Percentiles rank a stretch among this genome's conserved stretches.
phyloP scores from a whole-genome alignment of 2,113 vertebrate genomes.

The Physeter macrocephalus region DNA sequence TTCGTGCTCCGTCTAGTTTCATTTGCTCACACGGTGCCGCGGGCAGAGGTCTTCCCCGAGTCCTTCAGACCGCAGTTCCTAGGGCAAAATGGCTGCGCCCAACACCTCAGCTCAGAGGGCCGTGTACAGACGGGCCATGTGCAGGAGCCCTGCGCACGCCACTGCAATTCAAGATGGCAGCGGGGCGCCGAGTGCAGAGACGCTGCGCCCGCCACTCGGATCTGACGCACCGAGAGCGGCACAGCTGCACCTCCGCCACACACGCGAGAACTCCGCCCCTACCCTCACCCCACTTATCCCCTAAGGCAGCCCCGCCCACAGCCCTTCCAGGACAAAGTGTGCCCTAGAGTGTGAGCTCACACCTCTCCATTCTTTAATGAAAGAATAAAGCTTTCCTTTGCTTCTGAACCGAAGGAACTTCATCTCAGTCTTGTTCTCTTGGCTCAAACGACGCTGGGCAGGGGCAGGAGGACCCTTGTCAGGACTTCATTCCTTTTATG shows the following conservation, averaged over 20 bases:
- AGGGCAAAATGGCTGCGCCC: background rate
- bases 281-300: too few species aligned
- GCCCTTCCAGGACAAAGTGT: background rate
- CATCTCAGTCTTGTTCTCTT: background rate
- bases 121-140: too few species aligned
- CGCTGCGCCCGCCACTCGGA: too few species aligned
- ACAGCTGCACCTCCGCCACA: background rate
- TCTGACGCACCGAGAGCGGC: background rate
- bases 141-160: background rate
- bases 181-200: fast-evolving
- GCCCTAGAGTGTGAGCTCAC: fast-evolving
- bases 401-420: background rate
- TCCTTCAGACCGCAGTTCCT: background rate
- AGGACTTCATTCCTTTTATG: background rate
- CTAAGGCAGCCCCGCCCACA: background rate
- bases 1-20: background rate
- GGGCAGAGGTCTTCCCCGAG: background rate
- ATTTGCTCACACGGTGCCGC: background rate
- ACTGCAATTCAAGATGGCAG: background rate
- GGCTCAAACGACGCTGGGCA: background rate
- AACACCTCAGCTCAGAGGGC: background rate
- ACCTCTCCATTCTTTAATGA: background rate
- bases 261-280: background rate
- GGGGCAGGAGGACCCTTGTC: background rate
- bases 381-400: background rate